phyloP scores from a whole-genome alignment of 2,888 invertebrate genomes.

The Phortica okadai region DNA sequence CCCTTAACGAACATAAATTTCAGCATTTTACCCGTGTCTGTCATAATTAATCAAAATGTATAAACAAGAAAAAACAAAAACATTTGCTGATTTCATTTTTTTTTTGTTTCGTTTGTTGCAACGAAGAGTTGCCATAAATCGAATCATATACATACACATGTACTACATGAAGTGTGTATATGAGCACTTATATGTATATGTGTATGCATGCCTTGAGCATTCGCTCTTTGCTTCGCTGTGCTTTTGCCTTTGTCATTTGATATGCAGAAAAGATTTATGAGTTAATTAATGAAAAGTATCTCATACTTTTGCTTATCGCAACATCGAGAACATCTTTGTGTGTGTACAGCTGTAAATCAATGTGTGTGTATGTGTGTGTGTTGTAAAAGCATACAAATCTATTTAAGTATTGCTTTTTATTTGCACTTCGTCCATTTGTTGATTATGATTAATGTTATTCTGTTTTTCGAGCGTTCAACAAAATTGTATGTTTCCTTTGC shows the following conservation, averaged over 20 bases:
- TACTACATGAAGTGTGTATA: not conserved
- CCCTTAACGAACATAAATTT: not conserved
- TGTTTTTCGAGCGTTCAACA: conserved; percentile 17
- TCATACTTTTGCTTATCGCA: not conserved
- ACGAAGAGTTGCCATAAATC: too few species aligned
- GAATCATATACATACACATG: too few species aligned
- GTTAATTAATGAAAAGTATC: conserved; percentile 60
- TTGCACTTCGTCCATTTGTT: conserved; percentile 43
- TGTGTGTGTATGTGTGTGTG: too few species aligned
- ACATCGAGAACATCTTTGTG: not conserved
- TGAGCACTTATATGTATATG: not conserved
- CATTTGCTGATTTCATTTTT: not conserved
- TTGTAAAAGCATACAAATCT: too few species aligned
- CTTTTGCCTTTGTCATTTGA: conserved; percentile 55
- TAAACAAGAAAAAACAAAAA: not conserved
- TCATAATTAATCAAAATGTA: conserved; percentile 15
- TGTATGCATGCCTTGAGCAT: not conserved
- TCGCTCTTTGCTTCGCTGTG: not conserved
- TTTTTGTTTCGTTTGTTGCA: too few species aligned
- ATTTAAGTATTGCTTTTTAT: not conserved
- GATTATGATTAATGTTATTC: conserved; percentile 59
- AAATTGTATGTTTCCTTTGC: not conserved
- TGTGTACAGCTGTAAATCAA: not conserved
- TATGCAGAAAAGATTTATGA: conserved; percentile 68
- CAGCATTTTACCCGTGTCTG: not conserved